Conservation (phyloP, 1,140 invertebrate species). For the Mycetomoellerius zeteki region DNA sequence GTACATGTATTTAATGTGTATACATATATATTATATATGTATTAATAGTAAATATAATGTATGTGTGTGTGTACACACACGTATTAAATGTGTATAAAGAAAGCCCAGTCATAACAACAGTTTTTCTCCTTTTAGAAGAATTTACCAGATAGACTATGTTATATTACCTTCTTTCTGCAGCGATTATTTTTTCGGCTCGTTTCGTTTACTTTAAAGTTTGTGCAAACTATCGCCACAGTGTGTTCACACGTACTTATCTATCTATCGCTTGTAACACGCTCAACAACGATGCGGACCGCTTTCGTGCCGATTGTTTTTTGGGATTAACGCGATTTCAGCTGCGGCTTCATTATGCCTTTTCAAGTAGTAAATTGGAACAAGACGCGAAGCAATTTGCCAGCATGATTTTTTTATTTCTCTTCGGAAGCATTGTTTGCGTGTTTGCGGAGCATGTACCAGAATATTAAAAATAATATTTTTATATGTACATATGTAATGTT, state of each 20-base stretch:
- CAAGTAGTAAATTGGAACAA: slow-evolving; percentile 48
- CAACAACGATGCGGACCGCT: slow-evolving; percentile 27
- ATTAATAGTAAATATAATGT: no score
- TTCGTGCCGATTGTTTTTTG: slow-evolving; percentile 62
- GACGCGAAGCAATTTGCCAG: slow-evolving; percentile 42
- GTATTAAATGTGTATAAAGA: not conserved
- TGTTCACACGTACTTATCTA: slow-evolving; percentile 50
- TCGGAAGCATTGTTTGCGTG: slow-evolving; percentile 33
- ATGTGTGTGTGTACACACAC: no score
- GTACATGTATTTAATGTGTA: no score
- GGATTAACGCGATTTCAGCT: slow-evolving; percentile 55
- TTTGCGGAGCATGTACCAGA: not conserved
- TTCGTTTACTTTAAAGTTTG: slow-evolving; percentile 61
- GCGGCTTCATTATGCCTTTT: slow-evolving; percentile 58
- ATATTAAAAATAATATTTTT: slow-evolving; percentile 41
- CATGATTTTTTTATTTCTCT: slow-evolving; percentile 25
- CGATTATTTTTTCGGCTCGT: slow-evolving; percentile 24
- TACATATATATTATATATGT: no score
- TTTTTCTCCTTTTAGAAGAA: not conserved
- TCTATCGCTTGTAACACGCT: slow-evolving; percentile 39
- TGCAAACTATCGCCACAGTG: slow-evolving; percentile 30
- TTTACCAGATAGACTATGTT: slow-evolving; percentile 15
- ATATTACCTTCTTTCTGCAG: slow-evolving; percentile 13
- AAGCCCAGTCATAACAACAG: not conserved
- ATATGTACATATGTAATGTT: not conserved